phyloP scores from a whole-genome alignment of 2,113 vertebrate genomes.

The Oceanodroma tethys region DNA sequence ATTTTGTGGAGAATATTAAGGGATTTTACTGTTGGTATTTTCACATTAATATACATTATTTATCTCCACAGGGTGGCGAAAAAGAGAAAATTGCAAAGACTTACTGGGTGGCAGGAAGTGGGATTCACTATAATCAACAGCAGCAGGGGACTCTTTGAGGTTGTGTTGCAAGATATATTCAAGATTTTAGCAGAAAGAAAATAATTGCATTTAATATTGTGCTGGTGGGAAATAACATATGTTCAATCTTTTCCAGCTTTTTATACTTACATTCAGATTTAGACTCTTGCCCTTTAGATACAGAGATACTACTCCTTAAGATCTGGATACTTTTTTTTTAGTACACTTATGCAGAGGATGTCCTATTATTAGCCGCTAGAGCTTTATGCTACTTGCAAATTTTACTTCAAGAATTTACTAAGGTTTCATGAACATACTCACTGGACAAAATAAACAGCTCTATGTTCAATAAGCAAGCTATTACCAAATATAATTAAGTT shows the following conservation, averaged over 20 bases:
- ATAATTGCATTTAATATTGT: conserved; percentile 65
- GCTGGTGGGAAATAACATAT: conserved; percentile 31
- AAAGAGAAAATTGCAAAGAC: conserved; percentile 68
- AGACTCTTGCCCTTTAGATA: conserved; percentile 1
- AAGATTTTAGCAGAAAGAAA: conserved; percentile 66
- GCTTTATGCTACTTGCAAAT: conserved; percentile 7
- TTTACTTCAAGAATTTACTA: conserved; percentile 14
- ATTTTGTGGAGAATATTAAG: conserved; percentile 58
- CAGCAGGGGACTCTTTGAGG: conserved; percentile 61
- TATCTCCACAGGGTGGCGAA: conserved; percentile 60
- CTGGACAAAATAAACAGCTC: conserved; percentile 22
- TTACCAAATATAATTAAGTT: not conserved
- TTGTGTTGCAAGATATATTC: conserved; percentile 56
- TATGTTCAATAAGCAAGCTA: not conserved
- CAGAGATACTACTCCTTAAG: not conserved
- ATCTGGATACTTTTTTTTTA: not conserved
- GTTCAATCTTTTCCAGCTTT: conserved; percentile 53
- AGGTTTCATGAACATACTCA: not conserved
- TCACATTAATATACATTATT: conserved; percentile 66
- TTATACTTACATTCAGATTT: conserved; percentile 40
- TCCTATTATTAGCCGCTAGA: not conserved
- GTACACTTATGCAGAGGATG: not conserved
- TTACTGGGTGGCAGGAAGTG: conserved; percentile 63
- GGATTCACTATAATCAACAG: conserved; percentile 60
- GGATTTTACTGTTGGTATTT: conserved; percentile 66